Evolutionary conservation across 2,797 vertebrate genomes (phyloP), one percentile per base, ranked within the genome.

Genomic region (Ispidina lecontei): DNA sequence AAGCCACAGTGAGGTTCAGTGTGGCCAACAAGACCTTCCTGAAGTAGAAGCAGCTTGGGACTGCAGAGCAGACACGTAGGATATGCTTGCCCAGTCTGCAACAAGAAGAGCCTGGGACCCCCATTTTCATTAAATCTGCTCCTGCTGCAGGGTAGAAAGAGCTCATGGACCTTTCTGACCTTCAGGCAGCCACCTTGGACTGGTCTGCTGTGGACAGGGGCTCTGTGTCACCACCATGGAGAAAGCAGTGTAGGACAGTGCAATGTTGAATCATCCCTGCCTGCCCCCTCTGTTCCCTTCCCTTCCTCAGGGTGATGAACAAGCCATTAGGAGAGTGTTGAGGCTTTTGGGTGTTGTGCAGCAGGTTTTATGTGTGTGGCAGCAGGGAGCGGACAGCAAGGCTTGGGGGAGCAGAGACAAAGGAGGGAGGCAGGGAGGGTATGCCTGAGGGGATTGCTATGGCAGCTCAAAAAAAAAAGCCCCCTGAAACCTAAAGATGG

Each of bases 201-300:
- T 19, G 35, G 9, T 8, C 23, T 56, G 44, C 29, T 15, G 35
- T 47, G 15, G 29, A 31, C 35, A 49, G n/a, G 33, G 14, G 4
- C 19, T 67, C 12, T 1, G 0, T 49, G 25, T 55, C 58, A 31
- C 10, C 3, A 3, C 19, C 5, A 1, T 5, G 21, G 60, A 54
- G 33, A 26, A 23, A 20, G 46, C 22, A 23, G 46, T 4, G 3
- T 51, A 49, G 54, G 47, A 25, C 29, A 35, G 19, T 4, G 26
- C 3, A 4, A 28, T 55, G 18, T 6, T 47, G 37, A 68, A 49
- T 21, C 13, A 44, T 29, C 23, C 9, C 10, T 77, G 31, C 9
- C 25, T 59, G n/a, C 26, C 41, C 25, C 16, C 56, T 33, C 51
- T 43, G 7, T 7, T 17, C 35, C 2, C 15, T 47, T 60, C 31